phyloP scores from a whole-genome alignment of 2,113 vertebrate genomes.

The Craseonycteris thonglongyai region DNA sequence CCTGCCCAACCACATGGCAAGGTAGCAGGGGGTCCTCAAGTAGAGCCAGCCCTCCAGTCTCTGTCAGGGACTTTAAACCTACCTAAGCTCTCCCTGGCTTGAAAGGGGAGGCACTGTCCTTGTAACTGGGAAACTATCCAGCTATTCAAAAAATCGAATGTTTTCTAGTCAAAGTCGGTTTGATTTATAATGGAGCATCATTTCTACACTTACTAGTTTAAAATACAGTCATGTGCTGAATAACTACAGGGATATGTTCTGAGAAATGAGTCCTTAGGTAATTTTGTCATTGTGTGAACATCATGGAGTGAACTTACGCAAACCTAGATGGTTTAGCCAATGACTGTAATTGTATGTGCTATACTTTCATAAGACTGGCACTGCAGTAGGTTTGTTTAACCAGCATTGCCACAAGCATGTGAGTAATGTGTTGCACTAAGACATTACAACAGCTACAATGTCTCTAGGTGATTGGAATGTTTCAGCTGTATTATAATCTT shows the following conservation, averaged over 20 bases:
- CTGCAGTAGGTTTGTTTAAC: background rate
- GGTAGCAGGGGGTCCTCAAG: background rate
- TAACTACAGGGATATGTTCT: background rate
- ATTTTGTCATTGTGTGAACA: background rate
- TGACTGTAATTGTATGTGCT: background rate
- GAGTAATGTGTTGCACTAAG: background rate
- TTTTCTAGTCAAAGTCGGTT: constrained; percentile 32
- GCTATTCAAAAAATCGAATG: background rate
- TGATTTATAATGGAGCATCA: background rate
- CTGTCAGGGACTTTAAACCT: background rate
- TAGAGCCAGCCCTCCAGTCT: background rate
- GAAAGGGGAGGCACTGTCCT: background rate
- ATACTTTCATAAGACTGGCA: background rate
- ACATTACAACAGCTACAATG: background rate
- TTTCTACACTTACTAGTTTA: background rate
- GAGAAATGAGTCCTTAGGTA: background rate
- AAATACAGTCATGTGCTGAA: background rate
- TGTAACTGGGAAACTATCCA: background rate
- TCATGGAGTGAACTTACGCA: background rate
- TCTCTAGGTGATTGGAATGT: background rate
- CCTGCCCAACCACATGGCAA: background rate
- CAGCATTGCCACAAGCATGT: background rate
- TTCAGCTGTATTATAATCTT: background rate
- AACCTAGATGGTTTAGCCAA: background rate
- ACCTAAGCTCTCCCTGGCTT: background rate